Conservation (phyloP, 1,140 invertebrate genomes). For the Macrocentrus cingulum region DNA sequence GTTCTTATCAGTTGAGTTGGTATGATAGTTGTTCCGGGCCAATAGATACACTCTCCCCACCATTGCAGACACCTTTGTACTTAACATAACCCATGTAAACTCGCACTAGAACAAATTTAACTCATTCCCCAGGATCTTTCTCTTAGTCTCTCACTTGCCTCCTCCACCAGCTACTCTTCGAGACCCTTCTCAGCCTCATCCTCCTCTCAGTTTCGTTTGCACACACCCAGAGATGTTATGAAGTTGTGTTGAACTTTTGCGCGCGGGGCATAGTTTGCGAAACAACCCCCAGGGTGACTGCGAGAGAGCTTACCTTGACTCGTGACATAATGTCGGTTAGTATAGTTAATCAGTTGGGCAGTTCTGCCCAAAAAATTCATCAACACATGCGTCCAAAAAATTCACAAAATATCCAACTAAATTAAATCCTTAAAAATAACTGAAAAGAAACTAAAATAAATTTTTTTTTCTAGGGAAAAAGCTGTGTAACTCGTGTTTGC, state of each 20-base stretch:
- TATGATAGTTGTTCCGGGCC: slow-evolving; percentile 14
- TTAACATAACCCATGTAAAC: slow-evolving; percentile 59
- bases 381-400: too few species aligned
- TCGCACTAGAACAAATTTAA: slow-evolving; percentile 60
- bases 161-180: slow-evolving; percentile 1
- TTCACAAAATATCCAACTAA: too few species aligned
- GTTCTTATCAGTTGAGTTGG: slow-evolving; percentile 11
- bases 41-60: slow-evolving; percentile 3
- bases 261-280: slow-evolving; percentile 29
- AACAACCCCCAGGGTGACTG: slow-evolving; percentile 29
- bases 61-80: slow-evolving; percentile 54
- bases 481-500: neutral
- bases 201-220: slow-evolving; percentile 13
- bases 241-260: slow-evolving; percentile 37
- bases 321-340: slow-evolving; percentile 11
- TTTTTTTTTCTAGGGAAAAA: too few species aligned
- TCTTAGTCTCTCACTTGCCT: slow-evolving; percentile 3
- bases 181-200: slow-evolving; percentile 11
- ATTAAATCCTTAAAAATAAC: neutral
- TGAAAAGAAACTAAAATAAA: neutral
- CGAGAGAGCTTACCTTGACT: slow-evolving; percentile 23
- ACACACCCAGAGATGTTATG: slow-evolving; percentile 33
- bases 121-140: slow-evolving; percentile 27
- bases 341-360: neutral
- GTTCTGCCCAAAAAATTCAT: too few species aligned